Evolutionary conservation across 2,113 vertebrate genomes (phyloP), one percentile per base, ranked within the genome.

Genomic region (Ascaphus truei): DNA sequence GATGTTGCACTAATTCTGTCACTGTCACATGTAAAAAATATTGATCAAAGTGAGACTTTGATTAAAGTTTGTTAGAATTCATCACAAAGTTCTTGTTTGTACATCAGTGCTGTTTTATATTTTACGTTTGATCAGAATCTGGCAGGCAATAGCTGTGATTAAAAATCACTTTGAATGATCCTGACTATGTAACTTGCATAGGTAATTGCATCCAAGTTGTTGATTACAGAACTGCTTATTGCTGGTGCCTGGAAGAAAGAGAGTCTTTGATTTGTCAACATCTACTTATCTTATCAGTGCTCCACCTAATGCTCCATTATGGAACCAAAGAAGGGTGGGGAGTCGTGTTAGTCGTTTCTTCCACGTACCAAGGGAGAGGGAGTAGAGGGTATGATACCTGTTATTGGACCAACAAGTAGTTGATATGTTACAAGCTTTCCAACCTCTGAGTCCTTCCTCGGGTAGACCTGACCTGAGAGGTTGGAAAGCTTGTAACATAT

Each of bases 101-200:
- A 77, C 75, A 79, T 45, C 31, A 62, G 2, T 73, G 18, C 43
- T 80, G 71, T 77, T 80, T 86, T 64, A 83, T 86, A 64, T 50
- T 65, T 85, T 75, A 10, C 1, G 72, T 75, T 73, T 74, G 65
- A 75, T 62, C 25, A 72, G 18, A 73, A 59, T 64, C 75, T 33
- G 48, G 41, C 63, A 66, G n/a, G n/a, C 37, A 77, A 73, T 33
- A 73, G 65, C 26, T 83, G 83, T 86, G 76, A 80, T 83, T 63
- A 78, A 62, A 73, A 48, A 52, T 79, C 47, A 57, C 48, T 66
- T 73, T 76, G 36, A 39, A 55, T 77, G 65, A 68, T 75, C 60
- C 72, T 69, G 57, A 68, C 74, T 79, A 76, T 43, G 39, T 33
- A 56, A 66, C 63, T 78, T 75, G 34, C 37, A 15, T 45, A 2